Conservation (phyloP, 2,888 invertebrate species). For the Poecilobothrus nobilitatus region DNA sequence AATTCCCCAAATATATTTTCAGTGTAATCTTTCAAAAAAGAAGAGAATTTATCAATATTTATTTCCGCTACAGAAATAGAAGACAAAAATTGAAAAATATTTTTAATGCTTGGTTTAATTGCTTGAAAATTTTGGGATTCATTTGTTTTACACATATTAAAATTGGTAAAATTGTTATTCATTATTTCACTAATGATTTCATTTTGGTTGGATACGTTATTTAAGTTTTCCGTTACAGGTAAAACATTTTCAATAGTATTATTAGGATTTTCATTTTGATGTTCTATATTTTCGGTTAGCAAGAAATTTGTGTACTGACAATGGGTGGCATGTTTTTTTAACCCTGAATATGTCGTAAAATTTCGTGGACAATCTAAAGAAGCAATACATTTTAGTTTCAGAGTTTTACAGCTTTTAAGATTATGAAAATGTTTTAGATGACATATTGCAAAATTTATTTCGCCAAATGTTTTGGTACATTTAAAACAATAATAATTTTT, state of each 20-base stretch:
- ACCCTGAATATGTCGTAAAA: too few relatives aligned
- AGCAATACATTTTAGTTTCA: too few relatives aligned
- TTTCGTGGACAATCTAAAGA: too few relatives aligned
- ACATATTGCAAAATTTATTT: too few relatives aligned
- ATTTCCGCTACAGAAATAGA: neutral
- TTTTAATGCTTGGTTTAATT: neutral
- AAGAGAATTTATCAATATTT: neutral
- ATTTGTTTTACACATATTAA: neutral
- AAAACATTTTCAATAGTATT: constrained; percentile 5
- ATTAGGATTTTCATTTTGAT: neutral
- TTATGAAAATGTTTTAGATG: too few relatives aligned
- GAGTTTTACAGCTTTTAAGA: too few relatives aligned
- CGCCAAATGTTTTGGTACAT: too few relatives aligned
- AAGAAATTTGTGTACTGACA: too few relatives aligned
- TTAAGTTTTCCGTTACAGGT: neutral
- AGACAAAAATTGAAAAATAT: neutral
- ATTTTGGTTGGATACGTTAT: neutral
- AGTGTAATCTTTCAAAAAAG: too few relatives aligned
- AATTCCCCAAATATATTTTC: too few relatives aligned
- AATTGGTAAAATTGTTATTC: neutral
- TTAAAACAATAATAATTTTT: too few relatives aligned
- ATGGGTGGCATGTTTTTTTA: too few relatives aligned
- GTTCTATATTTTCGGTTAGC: neutral
- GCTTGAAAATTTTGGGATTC: neutral
- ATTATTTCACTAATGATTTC: neutral